A percentile compares a stretch with the other conserved stretches of the same genome.
Conservation (phyloP, 1,140 invertebrate species). For the Zaprionus gabonicus region DNA sequence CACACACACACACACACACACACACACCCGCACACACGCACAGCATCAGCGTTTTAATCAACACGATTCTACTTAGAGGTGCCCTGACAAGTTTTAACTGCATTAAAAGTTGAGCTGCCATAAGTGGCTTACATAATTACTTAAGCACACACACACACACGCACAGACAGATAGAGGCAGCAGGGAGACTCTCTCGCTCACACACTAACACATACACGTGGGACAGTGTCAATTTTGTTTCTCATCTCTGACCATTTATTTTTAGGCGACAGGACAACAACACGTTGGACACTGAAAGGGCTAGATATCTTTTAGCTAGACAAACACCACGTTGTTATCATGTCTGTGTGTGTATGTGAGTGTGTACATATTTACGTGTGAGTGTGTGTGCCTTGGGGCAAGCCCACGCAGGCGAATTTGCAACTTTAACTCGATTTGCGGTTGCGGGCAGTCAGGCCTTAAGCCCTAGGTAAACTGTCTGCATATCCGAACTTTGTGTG, state of each 20-base stretch:
- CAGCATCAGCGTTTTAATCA: conserved; percentile 40
- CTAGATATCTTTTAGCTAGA: conserved; percentile 25
- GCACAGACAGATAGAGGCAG: conserved; percentile 4
- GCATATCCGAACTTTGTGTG: conserved; percentile 25
- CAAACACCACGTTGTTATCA: conserved; percentile 38
- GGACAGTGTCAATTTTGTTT: conserved; percentile 10
- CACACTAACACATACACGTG: neutral
- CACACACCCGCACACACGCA: neutral
- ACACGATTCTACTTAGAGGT: conserved; percentile 46
- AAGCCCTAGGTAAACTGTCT: conserved; percentile 42
- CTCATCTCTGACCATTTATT: conserved; percentile 33
- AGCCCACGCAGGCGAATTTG: conserved; percentile 32
- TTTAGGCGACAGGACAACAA: conserved; percentile 36
- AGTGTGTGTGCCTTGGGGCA: conserved; percentile 22
- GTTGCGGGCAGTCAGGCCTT: conserved; percentile 34
- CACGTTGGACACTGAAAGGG: conserved; percentile 25
- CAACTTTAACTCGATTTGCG: conserved; percentile 58
- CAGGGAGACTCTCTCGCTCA: conserved; percentile 7
- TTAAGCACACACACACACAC: conserved; percentile 21
- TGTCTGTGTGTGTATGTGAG: conserved; percentile 5
- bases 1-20: too few species aligned
- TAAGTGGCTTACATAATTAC: conserved; percentile 56
- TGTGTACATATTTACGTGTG: conserved; percentile 23
- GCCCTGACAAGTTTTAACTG: conserved; percentile 56
- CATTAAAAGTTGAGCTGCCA: conserved; percentile 52